Base-by-base conservation (phyloP, 2,888 invertebrate genomes). In the Mamestra brassicae region DNA sequence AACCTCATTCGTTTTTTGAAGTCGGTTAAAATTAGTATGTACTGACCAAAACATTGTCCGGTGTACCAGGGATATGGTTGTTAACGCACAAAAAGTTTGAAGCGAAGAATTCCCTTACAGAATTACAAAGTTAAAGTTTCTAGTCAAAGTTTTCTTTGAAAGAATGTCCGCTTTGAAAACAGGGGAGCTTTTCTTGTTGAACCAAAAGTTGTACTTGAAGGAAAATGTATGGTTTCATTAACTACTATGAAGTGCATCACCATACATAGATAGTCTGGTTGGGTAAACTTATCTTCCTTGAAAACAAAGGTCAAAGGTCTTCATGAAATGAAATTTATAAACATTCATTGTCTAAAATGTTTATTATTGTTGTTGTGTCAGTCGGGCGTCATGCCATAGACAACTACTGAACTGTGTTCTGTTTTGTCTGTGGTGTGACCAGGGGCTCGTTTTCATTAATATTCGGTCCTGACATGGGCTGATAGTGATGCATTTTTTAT, bases 81-180 rank as follows among this genome's bases (percentile, higher is more conserved):
- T 58, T 50, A n/a, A 52, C 57, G 58, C 36, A 55, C 34, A 38
- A 63, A 42, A 71, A 80, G 64, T 65, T 34, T 36, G 17, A 54
- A 65, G 47, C 36, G 38, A 71, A 65, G 52, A 61, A 69, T 68
- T 61, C 38, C 15, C 38, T 38, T 54, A 65, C 38, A 64, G 64
- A 57, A 70, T 81, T 57, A 64, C 71, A 38, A 55, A 71, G 60
- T 67, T 52, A 10, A 57, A 71, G 76, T 80, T 80, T 52, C 60
- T 8, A 34, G 45, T 10, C 38, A 26, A 81, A 80, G 57, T 75
- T 81, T 81, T 57, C 71, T 61, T 80, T 60, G 36, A 65, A 71
- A 68, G 76, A 76, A 81, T 61, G 42, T 60, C 45, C 45, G 71
- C 54, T 47, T 65, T 58, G 81, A 65, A 65, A 67, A 26, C 17